Percentiles rank a stretch among this genome's conserved stretches.
These are phyloP conservation scores for Notodonta ziczac DNA, from an alignment of 2,888 invertebrate genomes.

Conservation along the genomic window DNA sequence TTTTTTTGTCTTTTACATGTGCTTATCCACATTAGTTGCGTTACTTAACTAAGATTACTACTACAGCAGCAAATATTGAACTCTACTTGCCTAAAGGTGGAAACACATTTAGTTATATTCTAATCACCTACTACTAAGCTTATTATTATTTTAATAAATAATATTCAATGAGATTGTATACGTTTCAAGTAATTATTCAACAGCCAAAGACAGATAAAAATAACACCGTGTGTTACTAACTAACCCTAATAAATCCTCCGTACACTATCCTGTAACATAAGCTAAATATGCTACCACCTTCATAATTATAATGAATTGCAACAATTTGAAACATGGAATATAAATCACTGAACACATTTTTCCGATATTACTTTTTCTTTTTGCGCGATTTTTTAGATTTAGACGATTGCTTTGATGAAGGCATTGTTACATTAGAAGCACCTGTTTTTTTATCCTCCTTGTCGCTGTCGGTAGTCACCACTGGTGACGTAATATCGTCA, in stretches of 20 bases:
- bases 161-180: slow-evolving; percentile 3
- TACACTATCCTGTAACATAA: slow-evolving; percentile 19
- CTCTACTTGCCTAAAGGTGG: slow-evolving; percentile 26
- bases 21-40: slow-evolving; percentile 63
- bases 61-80: slow-evolving; percentile 61
- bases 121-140: background rate
- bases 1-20: slow-evolving; percentile 71
- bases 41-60: slow-evolving; percentile 62
- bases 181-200: background rate
- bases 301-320: slow-evolving; percentile 35
- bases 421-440: slow-evolving; percentile 63
- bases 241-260: background rate
- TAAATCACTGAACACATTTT: slow-evolving; percentile 61
- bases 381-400: slow-evolving; percentile 85
- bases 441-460: slow-evolving; percentile 75
- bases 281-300: slow-evolving; percentile 44
- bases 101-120: slow-evolving; percentile 26
- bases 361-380: slow-evolving; percentile 83
- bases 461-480: slow-evolving; percentile 84
- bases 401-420: slow-evolving; percentile 72
- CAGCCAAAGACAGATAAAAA: too few relatives aligned
- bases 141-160: background rate
- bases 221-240: too few relatives aligned
- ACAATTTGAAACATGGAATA: slow-evolving; percentile 51
- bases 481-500: slow-evolving; percentile 81